Evolutionary conservation across 2,113 vertebrate genomes (phyloP), one percentile per base, ranked within the genome.

Genomic region (Python bivittatus): DNA sequence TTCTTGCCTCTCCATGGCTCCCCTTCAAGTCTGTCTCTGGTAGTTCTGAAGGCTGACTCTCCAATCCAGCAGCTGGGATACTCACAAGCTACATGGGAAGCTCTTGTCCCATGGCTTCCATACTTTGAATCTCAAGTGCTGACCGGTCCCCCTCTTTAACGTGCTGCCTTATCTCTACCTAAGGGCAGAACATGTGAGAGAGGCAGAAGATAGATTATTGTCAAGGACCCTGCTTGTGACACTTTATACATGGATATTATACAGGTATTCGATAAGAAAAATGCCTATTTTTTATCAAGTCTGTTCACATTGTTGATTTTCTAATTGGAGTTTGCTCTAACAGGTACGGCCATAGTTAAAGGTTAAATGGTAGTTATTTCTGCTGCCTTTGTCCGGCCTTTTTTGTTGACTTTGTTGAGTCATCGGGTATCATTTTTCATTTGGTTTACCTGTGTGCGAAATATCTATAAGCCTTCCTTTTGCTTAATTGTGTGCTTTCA

Each of bases 401-500:
- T 79, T 56, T 54, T 57, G 33, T 79, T 38, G 33, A 22, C 48
- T 42, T 79, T 42, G 17, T 79, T 38, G 17, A 22, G 2, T 20
- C 15, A 42, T 88, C 84, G 27, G 64, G 44, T 84, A 61, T 85
- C 56, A 89, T 89, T 92, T 89, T 84, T 79, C 23, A 85, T 48
- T 84, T 89, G 56, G n/a, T 25, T 84, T 88, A 33, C 86, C 33
- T 10, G 54, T 84, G 42, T 88, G 38, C 4, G 64, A 84, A 88
- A 38, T 92, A 88, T 87, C 91, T 64, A 64, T 87, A 72, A 57
- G 52, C 48, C 52, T 88, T 53, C 60, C 48, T 91, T 91, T 57
- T 56, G 22, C 33, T 56, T 88, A 88, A 92, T 60, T 52, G 84
- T 89, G 15, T 84, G 29, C n/a, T 84, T 84, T 92, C 79, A 84